Base-by-base conservation (phyloP, 2,888 invertebrate species). In the Yponomeuta malinellus region DNA sequence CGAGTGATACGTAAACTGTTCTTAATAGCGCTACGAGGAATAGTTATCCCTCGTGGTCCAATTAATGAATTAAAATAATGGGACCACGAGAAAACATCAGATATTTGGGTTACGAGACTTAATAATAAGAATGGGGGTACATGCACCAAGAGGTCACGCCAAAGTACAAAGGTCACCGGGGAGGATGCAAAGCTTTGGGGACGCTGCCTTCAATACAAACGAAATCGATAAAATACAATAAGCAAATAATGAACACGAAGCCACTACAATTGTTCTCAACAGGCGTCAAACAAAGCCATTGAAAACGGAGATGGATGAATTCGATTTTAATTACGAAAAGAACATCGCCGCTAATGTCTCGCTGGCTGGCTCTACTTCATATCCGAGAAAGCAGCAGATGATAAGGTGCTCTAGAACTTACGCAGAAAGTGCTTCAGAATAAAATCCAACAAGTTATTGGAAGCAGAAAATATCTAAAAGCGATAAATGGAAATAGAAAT, bases 101-200 rank as follows among this genome's bases (percentile, higher is more conserved):
- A 43, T 43, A 43, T 37, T 37, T 43, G 6, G 43, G 43, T 43
- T 5, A 43, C 43, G 43, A 43, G 81, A 82, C 85, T 85, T 87
- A 85, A 83, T 77, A 78, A 81, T 87, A 85, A 67, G 64, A 73
- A 71, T 81, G 79, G 86, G 87, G 83, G 77, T 83, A 80, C 93
- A 93, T 93, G 93, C 93, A 88, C 92, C 92, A 92, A 92, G 92
- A 92, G 84, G 92, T 90, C 93, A 93, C 93, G 93, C 93, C 93
- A 92, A 90, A 85, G 84, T 87, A 87, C 87, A 80, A 84, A 81
- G 84, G 84, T 86, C 81, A 77, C 83, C 75, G 79, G 89, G 90
- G 85, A 82, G 85, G 90, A 92, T 92, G 91, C 92, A 92, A 92
- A 92, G 92, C 92, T 84, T 87, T 89, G 90, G 92, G 92, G 92